Conservation (phyloP, 1,140 invertebrate species). For the Neotoxoptera formosana region DNA sequence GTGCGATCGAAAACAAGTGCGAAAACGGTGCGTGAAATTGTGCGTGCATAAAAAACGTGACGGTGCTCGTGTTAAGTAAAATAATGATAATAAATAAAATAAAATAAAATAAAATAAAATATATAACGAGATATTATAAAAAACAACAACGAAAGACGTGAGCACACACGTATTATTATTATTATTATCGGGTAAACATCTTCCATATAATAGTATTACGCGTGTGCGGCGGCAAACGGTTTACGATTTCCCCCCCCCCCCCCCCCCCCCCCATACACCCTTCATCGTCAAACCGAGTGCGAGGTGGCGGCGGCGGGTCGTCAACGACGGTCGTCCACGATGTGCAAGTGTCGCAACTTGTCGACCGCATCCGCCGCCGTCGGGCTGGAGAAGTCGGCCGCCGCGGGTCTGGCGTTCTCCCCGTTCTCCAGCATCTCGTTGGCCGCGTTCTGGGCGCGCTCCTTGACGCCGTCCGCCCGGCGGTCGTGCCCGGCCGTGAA, state of each 20-base stretch:
- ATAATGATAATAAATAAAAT: conserved; percentile 9
- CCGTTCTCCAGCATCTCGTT: conserved; percentile 19
- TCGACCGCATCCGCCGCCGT: conserved; percentile 32
- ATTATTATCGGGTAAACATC: too few relatives aligned
- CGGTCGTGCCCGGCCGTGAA: neutral
- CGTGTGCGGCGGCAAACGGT: neutral
- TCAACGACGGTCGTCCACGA: neutral
- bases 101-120: conserved; percentile 11
- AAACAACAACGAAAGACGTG: conserved; percentile 11
- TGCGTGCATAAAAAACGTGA: neutral
- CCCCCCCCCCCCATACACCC: neutral
- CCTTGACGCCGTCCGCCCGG: neutral
- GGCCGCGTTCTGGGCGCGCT: conserved; percentile 42
- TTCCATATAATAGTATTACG: too few relatives aligned
- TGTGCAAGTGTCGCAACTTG: neutral
- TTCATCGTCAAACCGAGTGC: too few relatives aligned
- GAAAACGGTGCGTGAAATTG: neutral
- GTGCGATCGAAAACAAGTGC: conserved; percentile 8
- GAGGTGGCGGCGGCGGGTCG: neutral
- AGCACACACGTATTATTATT: neutral
- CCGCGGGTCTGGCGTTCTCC: neutral
- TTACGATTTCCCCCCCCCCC: neutral
- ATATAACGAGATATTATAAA: neutral
- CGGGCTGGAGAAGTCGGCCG: neutral
- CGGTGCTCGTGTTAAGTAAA: neutral